Evolutionary conservation across 1,140 invertebrate genomes (phyloP).

Genomic region (Dreissena rostriformis): DNA sequence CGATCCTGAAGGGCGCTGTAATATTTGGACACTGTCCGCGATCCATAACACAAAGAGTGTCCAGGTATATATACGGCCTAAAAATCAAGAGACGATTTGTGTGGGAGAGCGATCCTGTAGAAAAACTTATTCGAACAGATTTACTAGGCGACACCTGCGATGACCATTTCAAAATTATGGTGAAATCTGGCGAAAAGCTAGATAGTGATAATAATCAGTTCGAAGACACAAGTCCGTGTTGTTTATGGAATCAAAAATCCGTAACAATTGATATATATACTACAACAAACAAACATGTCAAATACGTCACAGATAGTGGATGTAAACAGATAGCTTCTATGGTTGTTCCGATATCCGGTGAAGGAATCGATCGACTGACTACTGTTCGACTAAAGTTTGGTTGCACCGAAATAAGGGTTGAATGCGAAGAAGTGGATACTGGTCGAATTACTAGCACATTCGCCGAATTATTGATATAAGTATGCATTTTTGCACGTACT

Average conservation of each 20-base stretch:
- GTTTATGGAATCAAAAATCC: neutral
- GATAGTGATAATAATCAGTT: neutral
- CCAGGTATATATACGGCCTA: neutral
- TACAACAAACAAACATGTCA: neutral
- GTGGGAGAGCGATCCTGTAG: too few species aligned
- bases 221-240: neutral
- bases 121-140: too few species aligned
- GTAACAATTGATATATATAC: neutral
- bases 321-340: neutral
- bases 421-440: constrained; percentile 1
- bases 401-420: neutral
- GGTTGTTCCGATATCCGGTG: neutral
- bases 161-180: neutral
- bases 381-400: neutral
- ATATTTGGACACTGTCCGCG: neutral
- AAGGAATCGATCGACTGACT: neutral
- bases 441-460: neutral
- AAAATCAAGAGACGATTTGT: too few species aligned
- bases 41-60: neutral
- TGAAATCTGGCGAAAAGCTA: neutral
- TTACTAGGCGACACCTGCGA: neutral
- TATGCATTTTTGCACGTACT: too few species aligned
- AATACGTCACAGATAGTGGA: neutral
- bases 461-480: too few species aligned
- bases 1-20: neutral